phyloP scores from a whole-genome alignment of 1,140 invertebrate species.

The Chlorops oryzae region DNA sequence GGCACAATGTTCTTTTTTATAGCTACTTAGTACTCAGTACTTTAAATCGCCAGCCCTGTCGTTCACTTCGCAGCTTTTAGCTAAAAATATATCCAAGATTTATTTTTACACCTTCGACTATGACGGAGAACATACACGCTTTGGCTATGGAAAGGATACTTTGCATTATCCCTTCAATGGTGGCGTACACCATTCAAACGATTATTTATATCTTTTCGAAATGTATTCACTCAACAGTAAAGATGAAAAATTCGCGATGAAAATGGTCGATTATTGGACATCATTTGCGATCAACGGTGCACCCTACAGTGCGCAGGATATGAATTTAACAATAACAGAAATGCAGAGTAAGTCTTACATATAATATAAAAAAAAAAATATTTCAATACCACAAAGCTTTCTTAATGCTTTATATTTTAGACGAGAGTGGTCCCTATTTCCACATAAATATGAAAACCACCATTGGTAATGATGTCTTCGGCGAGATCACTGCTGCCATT shows the following conservation, averaged over 20 bases:
- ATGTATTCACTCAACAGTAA: constrained; percentile 31
- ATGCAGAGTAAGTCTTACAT: constrained; percentile 16
- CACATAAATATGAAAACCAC: constrained; percentile 22
- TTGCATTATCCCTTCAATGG: constrained; percentile 46
- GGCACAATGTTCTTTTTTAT: not conserved
- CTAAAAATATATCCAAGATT: constrained; percentile 16
- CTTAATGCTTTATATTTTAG: constrained; percentile 1
- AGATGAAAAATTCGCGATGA: constrained; percentile 35
- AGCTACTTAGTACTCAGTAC: constrained; percentile 25
- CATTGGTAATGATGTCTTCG: constrained; percentile 23
- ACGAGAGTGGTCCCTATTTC: constrained; percentile 35
- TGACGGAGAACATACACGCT: constrained; percentile 36
- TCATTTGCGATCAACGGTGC: constrained; percentile 40
- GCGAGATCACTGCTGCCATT: constrained; percentile 29
- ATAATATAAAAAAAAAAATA: not conserved
- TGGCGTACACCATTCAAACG: constrained; percentile 47
- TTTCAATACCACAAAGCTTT: not conserved
- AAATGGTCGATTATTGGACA: constrained; percentile 46
- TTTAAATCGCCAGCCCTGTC: constrained; percentile 41
- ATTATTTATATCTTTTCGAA: constrained; percentile 45
- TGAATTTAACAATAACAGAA: constrained; percentile 5
- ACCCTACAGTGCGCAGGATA: constrained; percentile 16
- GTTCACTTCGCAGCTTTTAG: constrained; percentile 22
- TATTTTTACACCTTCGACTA: constrained; percentile 45
- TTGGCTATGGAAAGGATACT: constrained; percentile 44